These are phyloP conservation scores for Epiblema foenella DNA, from an alignment of 2,888 invertebrate genomes.

Conservation along the genomic window DNA sequence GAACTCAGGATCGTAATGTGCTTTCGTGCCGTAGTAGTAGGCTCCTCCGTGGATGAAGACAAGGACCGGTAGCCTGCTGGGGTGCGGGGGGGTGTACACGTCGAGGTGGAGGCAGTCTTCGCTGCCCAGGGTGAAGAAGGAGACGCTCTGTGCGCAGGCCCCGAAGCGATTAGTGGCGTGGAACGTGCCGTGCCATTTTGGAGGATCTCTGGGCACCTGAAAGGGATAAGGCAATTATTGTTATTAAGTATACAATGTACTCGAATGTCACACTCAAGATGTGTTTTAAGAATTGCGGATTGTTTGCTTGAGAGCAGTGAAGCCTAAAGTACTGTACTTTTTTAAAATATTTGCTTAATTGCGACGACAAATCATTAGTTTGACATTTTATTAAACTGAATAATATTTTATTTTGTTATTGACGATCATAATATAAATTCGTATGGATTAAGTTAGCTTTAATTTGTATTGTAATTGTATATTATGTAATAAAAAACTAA, in stretches of 20 bases:
- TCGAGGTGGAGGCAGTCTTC: conserved; percentile 75
- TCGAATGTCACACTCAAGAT: too few species aligned
- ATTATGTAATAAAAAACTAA: too few species aligned
- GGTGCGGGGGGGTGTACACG: conserved; percentile 63
- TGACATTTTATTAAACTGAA: too few species aligned
- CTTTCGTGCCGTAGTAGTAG: conserved; percentile 75
- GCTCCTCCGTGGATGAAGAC: conserved; percentile 77
- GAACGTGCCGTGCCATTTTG: conserved; percentile 65
- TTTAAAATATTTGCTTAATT: too few species aligned
- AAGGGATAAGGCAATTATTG: conserved; percentile 44
- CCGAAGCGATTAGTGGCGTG: conserved; percentile 61
- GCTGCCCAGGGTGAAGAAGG: conserved; percentile 59
- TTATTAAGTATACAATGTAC: background rate
- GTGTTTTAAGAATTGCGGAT: too few species aligned
- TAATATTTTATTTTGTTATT: too few species aligned
- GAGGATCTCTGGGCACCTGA: conserved; percentile 65
- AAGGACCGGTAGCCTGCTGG: conserved; percentile 65
- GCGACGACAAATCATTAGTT: too few species aligned
- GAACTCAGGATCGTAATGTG: conserved; percentile 74
- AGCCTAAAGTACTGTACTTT: too few species aligned
- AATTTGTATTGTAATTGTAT: too few species aligned
- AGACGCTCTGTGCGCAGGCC: conserved; percentile 67
- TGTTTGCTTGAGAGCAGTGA: too few species aligned
- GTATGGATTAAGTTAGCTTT: too few species aligned
- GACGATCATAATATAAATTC: too few species aligned